phyloP scores from a whole-genome alignment of 2,888 invertebrate genomes.

The Cryptus armator region DNA sequence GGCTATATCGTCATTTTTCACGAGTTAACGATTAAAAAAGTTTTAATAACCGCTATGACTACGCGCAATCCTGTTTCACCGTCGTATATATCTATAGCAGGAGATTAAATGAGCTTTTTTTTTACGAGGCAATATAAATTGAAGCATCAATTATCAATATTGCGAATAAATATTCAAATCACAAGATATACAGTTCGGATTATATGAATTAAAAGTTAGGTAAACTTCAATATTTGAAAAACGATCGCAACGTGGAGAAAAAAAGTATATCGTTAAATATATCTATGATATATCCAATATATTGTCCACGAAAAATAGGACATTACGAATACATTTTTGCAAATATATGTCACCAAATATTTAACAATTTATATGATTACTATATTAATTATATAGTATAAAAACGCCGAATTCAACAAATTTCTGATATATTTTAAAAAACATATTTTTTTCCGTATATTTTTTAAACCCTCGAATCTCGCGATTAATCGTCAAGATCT shows the following conservation, averaged over 20 bases:
- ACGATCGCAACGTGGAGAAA: too few relatives aligned
- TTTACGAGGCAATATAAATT: background rate
- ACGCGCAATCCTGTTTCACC: slow-evolving; percentile 6
- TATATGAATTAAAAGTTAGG: background rate
- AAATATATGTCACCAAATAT: background rate
- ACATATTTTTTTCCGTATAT: background rate
- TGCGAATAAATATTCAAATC: background rate
- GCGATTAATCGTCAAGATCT: slow-evolving; percentile 43
- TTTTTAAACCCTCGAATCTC: slow-evolving; percentile 15
- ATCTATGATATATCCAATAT: too few relatives aligned
- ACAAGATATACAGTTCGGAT: background rate
- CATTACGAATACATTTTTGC: background rate
- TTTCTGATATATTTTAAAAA: too few relatives aligned
- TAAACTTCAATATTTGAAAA: background rate
- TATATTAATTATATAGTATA: background rate
- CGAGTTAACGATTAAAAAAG: slow-evolving; percentile 30
- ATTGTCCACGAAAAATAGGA: background rate
- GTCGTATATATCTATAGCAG: background rate
- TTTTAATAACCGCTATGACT: slow-evolving; percentile 32
- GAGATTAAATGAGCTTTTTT: background rate
- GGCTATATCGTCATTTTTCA: slow-evolving; percentile 11
- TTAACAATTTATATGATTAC: background rate
- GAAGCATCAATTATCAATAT: background rate
- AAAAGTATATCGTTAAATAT: too few relatives aligned
- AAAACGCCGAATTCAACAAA: background rate